A percentile compares a stretch with the other conserved stretches of the same genome.
phyloP scores from a whole-genome alignment of 2,888 invertebrate genomes.

The Aethes cnicana region DNA sequence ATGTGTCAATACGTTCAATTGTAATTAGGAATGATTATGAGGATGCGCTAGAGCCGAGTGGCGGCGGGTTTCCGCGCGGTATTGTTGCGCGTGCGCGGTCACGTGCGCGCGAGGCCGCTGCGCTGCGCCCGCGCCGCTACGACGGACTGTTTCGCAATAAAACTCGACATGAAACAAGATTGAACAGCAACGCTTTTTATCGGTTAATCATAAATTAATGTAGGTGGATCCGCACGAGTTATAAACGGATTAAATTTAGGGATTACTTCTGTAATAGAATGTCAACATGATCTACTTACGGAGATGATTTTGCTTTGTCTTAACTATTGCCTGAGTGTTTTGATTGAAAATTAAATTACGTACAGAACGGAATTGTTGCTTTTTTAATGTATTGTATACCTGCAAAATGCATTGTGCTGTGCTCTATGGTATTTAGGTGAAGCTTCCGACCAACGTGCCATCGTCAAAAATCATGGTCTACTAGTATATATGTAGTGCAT shows the following conservation, averaged over 20 bases:
- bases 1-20: constrained; percentile 30
- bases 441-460: too few species aligned
- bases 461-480: too few species aligned
- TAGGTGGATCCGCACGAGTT: constrained; percentile 28
- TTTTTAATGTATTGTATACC: too few species aligned
- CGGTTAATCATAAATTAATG: constrained; percentile 38
- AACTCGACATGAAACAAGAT: constrained; percentile 42
- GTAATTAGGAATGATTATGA: constrained; percentile 34
- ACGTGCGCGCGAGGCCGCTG: constrained; percentile 51
- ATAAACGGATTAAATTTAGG: constrained; percentile 9
- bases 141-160: constrained; percentile 41
- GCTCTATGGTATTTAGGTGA: too few species aligned
- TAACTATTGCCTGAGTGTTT: too few species aligned
- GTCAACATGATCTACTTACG: not conserved
- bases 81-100: constrained; percentile 43
- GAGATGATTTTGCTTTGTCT: too few species aligned
- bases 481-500: constrained; percentile 6
- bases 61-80: too few species aligned
- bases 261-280: constrained; percentile 2
- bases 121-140: constrained; percentile 41
- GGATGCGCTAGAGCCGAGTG: too few species aligned
- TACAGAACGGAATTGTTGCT: too few species aligned
- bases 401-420: too few species aligned
- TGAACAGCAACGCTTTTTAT: constrained; percentile 45
- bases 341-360: too few species aligned